Evolutionary conservation across 2,888 invertebrate species (phyloP).

Genomic region (Caenorhabditis imperialis): DNA sequence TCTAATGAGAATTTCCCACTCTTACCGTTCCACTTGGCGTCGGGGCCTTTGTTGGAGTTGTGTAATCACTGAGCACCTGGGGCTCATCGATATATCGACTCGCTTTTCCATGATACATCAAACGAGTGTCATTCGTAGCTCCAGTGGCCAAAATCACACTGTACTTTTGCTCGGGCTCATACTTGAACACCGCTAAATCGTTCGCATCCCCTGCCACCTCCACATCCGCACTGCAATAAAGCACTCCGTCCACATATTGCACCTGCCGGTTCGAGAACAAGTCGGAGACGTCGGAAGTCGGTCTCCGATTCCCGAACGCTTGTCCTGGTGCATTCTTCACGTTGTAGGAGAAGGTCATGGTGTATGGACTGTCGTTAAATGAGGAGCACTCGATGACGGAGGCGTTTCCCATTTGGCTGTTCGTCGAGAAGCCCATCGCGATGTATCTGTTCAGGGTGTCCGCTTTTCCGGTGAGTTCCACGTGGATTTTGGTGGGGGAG

Average conservation of each 20-base stretch:
- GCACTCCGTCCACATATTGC: constrained; percentile 37
- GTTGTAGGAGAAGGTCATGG: constrained; percentile 42
- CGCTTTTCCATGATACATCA: constrained; percentile 15
- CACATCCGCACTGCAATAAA: constrained; percentile 52
- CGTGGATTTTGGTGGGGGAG: constrained; percentile 10
- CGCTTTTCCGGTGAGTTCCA: constrained; percentile 37
- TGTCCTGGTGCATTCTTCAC: not conserved
- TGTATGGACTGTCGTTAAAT: constrained; percentile 4
- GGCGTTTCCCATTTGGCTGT: constrained; percentile 34
- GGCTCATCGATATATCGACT: constrained; percentile 19
- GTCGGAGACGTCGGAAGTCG: constrained; percentile 8
- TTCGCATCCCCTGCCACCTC: constrained; percentile 29
- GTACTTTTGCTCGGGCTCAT: constrained; percentile 20
- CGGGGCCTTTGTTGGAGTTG: constrained; percentile 15
- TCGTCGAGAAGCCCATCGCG: constrained; percentile 53
- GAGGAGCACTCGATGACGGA: constrained; percentile 52
- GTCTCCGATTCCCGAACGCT: constrained; percentile 22
- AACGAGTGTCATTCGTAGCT: constrained; percentile 18
- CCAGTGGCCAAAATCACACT: constrained; percentile 43
- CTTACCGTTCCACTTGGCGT: not conserved
- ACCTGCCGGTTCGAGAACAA: constrained; percentile 24
- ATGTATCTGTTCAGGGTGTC: constrained; percentile 18
- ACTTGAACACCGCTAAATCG: constrained; percentile 45
- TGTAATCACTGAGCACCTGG: constrained; percentile 18
- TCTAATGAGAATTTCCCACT: too few relatives aligned